Evolutionary conservation across 1,140 invertebrate genomes (phyloP).

Genomic region (Stegodyphus mimosarum): DNA sequence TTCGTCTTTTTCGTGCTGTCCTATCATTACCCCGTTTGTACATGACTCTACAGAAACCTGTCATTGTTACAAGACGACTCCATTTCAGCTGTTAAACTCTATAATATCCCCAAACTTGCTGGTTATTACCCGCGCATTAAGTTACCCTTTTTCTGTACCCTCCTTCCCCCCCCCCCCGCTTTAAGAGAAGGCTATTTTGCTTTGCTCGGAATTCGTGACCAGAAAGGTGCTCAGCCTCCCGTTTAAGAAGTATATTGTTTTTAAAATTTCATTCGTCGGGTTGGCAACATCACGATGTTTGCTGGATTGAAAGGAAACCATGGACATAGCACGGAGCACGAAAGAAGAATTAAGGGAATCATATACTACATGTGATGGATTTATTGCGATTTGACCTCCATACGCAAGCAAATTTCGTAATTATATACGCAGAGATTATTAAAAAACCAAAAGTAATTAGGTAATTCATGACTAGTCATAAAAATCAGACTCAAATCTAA

Average conservation of each 20-base stretch:
- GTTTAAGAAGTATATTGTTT: not conserved
- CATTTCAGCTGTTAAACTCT: constrained; percentile 16
- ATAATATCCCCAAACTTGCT: constrained; percentile 15
- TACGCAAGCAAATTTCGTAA: too few species aligned
- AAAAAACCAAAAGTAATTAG: too few species aligned
- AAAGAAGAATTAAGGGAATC: too few species aligned
- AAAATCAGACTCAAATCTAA: too few species aligned
- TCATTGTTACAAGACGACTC: constrained; percentile 46
- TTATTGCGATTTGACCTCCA: too few species aligned
- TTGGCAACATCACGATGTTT: not conserved
- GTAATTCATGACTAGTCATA: too few species aligned
- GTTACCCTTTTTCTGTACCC: not conserved
- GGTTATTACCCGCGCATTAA: constrained; percentile 51
- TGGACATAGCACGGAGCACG: too few species aligned
- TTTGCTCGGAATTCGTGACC: too few species aligned
- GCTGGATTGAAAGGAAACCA: not conserved
- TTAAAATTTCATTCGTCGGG: not conserved
- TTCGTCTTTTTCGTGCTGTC: constrained; percentile 14
- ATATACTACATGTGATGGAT: too few species aligned
- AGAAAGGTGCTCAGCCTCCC: not conserved
- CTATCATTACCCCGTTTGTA: constrained; percentile 49
- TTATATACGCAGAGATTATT: too few species aligned
- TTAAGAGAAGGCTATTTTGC: too few species aligned
- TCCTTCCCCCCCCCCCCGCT: too few species aligned
- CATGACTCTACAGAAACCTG: constrained; percentile 19